Percentiles rank a stretch among this genome's conserved stretches.
phyloP scores from a whole-genome alignment of 2,797 vertebrate species.

The Notoglanidium macrostoma region DNA sequence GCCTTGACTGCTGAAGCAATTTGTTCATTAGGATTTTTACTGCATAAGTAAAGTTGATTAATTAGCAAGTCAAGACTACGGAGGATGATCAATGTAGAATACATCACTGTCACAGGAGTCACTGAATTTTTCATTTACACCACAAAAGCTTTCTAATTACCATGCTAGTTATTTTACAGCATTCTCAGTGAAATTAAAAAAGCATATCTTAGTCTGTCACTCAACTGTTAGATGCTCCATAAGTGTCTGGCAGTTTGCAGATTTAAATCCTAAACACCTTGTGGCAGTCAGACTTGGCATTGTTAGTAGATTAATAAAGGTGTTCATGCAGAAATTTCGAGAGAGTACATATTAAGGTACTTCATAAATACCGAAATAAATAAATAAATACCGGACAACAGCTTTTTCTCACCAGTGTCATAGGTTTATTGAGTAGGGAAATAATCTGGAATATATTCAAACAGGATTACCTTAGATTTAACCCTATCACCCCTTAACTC shows the following conservation, averaged over 20 bases:
- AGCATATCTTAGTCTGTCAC: constrained; percentile 47
- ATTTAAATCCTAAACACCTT: constrained; percentile 40
- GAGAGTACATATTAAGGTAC: neutral
- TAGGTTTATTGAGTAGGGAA: neutral
- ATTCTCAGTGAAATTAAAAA: constrained; percentile 66
- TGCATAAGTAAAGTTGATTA: constrained; percentile 85
- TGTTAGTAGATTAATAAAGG: constrained; percentile 27
- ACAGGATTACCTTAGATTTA: constrained; percentile 9
- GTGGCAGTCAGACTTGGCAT: constrained; percentile 18
- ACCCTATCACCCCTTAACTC: constrained; percentile 2
- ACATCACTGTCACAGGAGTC: constrained; percentile 81
- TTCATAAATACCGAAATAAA: neutral
- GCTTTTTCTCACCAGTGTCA: constrained; percentile 1
- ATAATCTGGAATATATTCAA: neutral
- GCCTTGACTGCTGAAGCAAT: constrained; percentile 71
- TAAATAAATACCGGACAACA: neutral
- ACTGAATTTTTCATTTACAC: constrained; percentile 80
- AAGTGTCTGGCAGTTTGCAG: constrained; percentile 39
- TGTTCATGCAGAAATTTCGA: constrained; percentile 3
- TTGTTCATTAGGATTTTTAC: constrained; percentile 72
- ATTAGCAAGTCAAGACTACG: constrained; percentile 82
- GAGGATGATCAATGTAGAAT: constrained; percentile 82
- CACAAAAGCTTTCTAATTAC: constrained; percentile 77
- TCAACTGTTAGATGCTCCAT: constrained; percentile 38
- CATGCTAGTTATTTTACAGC: constrained; percentile 65